Conservation (phyloP, 2,113 vertebrate genomes). For the Patagioenas fasciata region DNA sequence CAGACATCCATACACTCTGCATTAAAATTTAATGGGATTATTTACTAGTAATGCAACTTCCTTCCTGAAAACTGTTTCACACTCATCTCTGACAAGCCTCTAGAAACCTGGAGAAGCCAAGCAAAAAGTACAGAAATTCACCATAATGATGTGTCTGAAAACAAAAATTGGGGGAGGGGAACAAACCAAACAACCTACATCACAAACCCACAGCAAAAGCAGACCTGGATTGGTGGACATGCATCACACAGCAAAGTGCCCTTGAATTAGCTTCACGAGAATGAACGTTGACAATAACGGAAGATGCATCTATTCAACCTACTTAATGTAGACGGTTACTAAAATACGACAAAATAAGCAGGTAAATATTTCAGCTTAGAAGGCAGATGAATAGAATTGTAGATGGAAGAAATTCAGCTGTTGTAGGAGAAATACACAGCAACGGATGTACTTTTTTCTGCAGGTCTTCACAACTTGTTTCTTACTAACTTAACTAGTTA, state of each 20-base stretch:
- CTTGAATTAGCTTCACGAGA: neutral
- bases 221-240: neutral
- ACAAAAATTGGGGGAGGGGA: neutral
- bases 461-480: neutral
- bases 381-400: neutral
- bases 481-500: neutral
- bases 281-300: neutral
- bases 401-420: neutral
- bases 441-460: neutral
- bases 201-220: neutral
- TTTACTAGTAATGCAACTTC: neutral
- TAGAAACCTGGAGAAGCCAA: neutral
- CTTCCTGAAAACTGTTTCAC: constrained; percentile 8
- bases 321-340: neutral
- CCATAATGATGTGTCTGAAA: neutral
- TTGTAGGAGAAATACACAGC: neutral
- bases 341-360: neutral
- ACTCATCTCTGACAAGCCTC: neutral
- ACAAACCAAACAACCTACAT: too few species aligned
- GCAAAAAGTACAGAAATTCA: neutral
- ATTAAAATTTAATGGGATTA: constrained; percentile 25
- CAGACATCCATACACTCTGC: neutral
- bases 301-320: neutral
- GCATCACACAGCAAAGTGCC: neutral
- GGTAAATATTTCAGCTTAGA: neutral